phyloP scores from a whole-genome alignment of 2,797 vertebrate species.

The Crenichthys baileyi region DNA sequence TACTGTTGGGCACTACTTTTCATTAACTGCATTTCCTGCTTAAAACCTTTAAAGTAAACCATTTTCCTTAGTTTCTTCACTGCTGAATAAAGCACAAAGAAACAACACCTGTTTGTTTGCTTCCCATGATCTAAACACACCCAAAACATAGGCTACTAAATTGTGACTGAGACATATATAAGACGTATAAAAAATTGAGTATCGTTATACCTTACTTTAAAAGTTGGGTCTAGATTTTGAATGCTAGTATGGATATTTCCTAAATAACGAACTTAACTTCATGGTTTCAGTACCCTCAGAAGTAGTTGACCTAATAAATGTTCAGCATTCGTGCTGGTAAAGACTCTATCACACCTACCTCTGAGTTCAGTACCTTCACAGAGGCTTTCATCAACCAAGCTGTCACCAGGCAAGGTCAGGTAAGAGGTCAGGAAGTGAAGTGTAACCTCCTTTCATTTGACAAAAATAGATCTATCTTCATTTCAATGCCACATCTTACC shows the following conservation, averaged over 20 bases:
- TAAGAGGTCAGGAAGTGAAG: constrained; percentile 47
- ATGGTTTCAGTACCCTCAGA: constrained; percentile 2
- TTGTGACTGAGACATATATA: neutral
- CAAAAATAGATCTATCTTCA: constrained; percentile 56
- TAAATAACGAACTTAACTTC: neutral
- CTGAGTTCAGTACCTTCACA: constrained; percentile 36
- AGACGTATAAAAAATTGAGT: neutral
- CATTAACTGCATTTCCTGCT: neutral
- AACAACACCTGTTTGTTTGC: neutral
- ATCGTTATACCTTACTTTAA: neutral
- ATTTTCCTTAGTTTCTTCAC: neutral
- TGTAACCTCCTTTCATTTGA: constrained; percentile 47
- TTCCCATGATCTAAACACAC: neutral
- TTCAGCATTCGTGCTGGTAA: constrained; percentile 18
- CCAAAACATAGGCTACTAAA: neutral
- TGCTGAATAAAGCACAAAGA: neutral
- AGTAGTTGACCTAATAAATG: constrained; percentile 4
- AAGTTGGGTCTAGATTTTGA: neutral
- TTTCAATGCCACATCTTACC: constrained; percentile 42
- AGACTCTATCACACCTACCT: constrained; percentile 25
- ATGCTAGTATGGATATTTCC: neutral
- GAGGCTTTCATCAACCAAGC: constrained; percentile 41
- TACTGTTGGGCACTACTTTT: neutral
- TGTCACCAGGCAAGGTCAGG: constrained; percentile 52
- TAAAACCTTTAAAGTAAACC: neutral